A percentile compares a stretch with the other conserved stretches of the same genome.
These are phyloP conservation scores for Coremacera marginata DNA, from an alignment of 2,888 invertebrate species.

Conservation along the genomic window DNA sequence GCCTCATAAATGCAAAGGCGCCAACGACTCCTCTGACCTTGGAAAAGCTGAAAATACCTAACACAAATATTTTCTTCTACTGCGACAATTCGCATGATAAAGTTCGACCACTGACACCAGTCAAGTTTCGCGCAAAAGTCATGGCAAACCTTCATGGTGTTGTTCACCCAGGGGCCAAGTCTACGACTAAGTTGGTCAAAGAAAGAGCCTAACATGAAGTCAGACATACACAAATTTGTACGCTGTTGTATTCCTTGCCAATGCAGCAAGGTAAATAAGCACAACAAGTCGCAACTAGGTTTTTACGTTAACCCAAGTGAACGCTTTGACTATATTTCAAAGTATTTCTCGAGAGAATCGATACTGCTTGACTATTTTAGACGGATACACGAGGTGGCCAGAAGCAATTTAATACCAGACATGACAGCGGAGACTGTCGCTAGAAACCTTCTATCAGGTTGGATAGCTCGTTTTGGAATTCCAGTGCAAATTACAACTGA, in stretches of 20 bases:
- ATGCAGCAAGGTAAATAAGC: neutral
- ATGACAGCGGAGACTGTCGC: constrained; percentile 5
- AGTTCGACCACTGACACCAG: too few species aligned
- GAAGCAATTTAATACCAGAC: constrained; percentile 36
- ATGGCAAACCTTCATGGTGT: too few species aligned
- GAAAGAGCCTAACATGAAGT: too few species aligned
- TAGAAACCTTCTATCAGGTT: constrained; percentile 8
- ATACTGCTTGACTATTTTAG: constrained; percentile 60
- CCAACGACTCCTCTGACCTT: too few species aligned
- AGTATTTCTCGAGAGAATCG: neutral
- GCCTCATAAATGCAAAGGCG: too few species aligned
- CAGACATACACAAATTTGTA: neutral
- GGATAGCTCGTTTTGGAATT: constrained; percentile 43
- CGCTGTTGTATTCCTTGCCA: neutral
- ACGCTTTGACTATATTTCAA: constrained; percentile 2
- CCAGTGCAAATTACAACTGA: constrained; percentile 38
- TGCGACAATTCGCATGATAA: too few species aligned
- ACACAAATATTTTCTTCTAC: too few species aligned
- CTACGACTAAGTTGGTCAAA: too few species aligned
- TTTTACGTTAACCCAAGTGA: neutral
- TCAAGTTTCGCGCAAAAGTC: too few species aligned
- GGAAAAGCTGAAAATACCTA: too few species aligned
- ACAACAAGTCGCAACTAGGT: neutral
- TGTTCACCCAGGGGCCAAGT: too few species aligned
- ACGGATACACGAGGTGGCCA: constrained; percentile 49